phyloP scores from a whole-genome alignment of 1,140 invertebrate species.

The Sycophaga agraensis region DNA sequence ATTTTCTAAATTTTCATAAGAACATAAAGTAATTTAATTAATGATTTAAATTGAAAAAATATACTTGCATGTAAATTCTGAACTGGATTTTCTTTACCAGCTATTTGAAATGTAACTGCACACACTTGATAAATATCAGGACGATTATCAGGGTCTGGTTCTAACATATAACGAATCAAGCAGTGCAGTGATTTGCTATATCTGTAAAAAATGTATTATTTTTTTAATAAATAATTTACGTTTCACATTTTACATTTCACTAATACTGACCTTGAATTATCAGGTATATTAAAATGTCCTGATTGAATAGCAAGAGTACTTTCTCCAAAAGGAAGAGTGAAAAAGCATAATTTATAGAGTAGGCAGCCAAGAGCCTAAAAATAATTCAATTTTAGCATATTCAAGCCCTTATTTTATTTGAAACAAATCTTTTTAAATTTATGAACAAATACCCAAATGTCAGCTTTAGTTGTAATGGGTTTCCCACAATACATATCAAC shows the following conservation, averaged over 20 bases:
- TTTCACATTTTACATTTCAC: conserved; percentile 23
- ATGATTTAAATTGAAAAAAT: neutral
- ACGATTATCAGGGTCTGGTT: conserved; percentile 77
- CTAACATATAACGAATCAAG: conserved; percentile 78
- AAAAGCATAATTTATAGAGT: conserved; percentile 90
- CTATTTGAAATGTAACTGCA: conserved; percentile 73
- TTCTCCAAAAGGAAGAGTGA: conserved; percentile 90
- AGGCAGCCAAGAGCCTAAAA: conserved; percentile 84
- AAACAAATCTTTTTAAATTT: conserved; percentile 10
- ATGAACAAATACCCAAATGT: conserved; percentile 79
- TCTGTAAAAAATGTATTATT: conserved; percentile 38
- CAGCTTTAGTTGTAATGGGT: conserved; percentile 86
- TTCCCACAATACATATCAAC: conserved; percentile 89
- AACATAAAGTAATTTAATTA: neutral
- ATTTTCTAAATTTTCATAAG: neutral
- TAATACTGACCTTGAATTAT: conserved; percentile 72
- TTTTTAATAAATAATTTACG: conserved; percentile 19
- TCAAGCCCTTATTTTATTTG: neutral
- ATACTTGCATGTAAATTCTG: conserved; percentile 78
- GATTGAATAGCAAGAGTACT: conserved; percentile 91
- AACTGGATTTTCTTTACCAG: conserved; percentile 75
- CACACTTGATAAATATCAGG: conserved; percentile 91
- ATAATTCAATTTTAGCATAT: conserved; percentile 5
- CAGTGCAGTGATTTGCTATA: conserved; percentile 53
- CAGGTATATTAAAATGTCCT: conserved; percentile 85